These are phyloP conservation scores for Xenopus tropicalis DNA, from an alignment of 2,113 vertebrate genomes.

Conservation along the genomic window UCB_Xtro_10.0 CM004444.2:135572501-135573000, in stretches of 20 bases:
- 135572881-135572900: conserved; percentile 42
- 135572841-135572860: conserved; percentile 37
- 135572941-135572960: conserved; percentile 14
- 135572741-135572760: conserved; percentile 10
- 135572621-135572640: conserved; percentile 48
- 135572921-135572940: conserved; percentile 1
- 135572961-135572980: conserved; percentile 15
- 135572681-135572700: conserved; percentile 11
- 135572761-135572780: conserved; percentile 20
- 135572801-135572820: conserved; percentile 33
- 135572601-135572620: conserved; percentile 17
- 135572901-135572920: background rate
- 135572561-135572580: conserved; percentile 37
- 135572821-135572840: conserved; percentile 32
- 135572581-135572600: conserved; percentile 33
- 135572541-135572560: conserved; percentile 46
- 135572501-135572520: conserved; percentile 56
- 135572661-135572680: conserved; percentile 33
- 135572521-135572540: conserved; percentile 22
- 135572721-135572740: conserved; percentile 8
- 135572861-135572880: conserved; percentile 29
- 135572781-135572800: conserved; percentile 27
- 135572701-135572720: conserved; percentile 13
- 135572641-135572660: conserved; percentile 52
- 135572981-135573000: conserved; percentile 17